Base-by-base conservation (phyloP, 1,140 invertebrate genomes). In the Macrosteles quadrilineatus region DNA sequence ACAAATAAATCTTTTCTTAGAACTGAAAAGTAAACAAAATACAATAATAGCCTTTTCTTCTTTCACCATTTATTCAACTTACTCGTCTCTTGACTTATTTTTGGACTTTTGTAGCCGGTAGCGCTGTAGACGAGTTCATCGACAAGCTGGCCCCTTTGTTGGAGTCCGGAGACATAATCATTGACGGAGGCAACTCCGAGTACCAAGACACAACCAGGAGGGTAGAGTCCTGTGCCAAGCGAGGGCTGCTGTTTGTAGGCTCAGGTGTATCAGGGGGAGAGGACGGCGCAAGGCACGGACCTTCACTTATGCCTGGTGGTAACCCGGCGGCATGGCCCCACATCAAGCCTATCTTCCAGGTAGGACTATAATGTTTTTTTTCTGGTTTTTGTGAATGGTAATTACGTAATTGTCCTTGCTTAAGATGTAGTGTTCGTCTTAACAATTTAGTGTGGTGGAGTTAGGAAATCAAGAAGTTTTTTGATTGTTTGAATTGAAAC, bases 131-230 rank as follows among this genome's bases (percentile, higher is more conserved):
- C 82, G 91, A 88, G 73, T 99, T 99, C 81, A 98, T 99, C 53
- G 87, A 93, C 14, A 91, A 95, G 80, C 82, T 99, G 67, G 82
- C 97, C 1, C 94, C 94, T 4, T 82, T 96, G 45, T 81, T 98
- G 1, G 91, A 93, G 67, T 82, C 87, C 30, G 95, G 98, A 19
- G 98, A 99, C 80, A 98, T 99, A 67, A 98, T 99, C 64, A 99
- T 99, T 76, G 98, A 99, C 84, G 98, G 98, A 71, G 98, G 98
- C 19, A 99, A 99, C 81, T 98, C 97, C 0, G 97, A 99, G 80
- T 99, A 99, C 80, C 89, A 88, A 71, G 98, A 99, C 78, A 96
- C 96, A 1, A 85, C 94, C 78, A 84, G 95, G 45, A 85, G 97
- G 72, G 92, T 89, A 71, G 89, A 93, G 71, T 83, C 90, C 32